A percentile compares a stretch with the other conserved stretches of the same genome.
phyloP scores from a whole-genome alignment of 2,113 vertebrate genomes.

The Cryptomyrus ogoouensis region DNA sequence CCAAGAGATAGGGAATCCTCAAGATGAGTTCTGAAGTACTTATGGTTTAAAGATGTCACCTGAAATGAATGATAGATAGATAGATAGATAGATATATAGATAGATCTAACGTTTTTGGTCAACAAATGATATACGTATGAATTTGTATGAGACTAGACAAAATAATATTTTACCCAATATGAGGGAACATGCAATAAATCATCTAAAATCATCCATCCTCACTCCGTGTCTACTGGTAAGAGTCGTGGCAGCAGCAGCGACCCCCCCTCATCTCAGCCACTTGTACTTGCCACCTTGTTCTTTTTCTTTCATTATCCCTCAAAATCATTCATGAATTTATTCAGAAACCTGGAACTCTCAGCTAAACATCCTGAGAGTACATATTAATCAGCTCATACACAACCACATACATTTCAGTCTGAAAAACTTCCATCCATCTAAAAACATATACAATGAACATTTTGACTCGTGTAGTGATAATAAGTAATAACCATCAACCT shows the following conservation, averaged over 20 bases:
- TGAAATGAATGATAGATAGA: constrained; percentile 29
- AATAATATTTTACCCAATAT: too few relatives aligned
- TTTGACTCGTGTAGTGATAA: not conserved
- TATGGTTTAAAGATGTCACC: constrained; percentile 74
- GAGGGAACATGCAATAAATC: not conserved
- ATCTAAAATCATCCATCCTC: not conserved
- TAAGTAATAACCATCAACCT: constrained; percentile 50
- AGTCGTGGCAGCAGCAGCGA: not conserved
- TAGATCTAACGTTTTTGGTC: too few relatives aligned
- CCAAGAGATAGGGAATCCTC: constrained; percentile 72
- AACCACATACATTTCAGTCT: not conserved
- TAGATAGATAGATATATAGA: not conserved
- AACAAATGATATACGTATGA: too few relatives aligned
- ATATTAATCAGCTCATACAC: not conserved
- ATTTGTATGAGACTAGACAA: too few relatives aligned
- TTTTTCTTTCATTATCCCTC: not conserved
- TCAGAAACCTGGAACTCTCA: not conserved
- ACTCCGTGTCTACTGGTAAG: not conserved
- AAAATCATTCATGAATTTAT: not conserved
- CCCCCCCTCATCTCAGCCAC: not conserved
- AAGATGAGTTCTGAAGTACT: constrained; percentile 70
- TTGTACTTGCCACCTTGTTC: not conserved
- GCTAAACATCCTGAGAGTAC: not conserved
- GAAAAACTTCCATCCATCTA: not conserved
- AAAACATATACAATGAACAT: not conserved